Evolutionary conservation across 2,888 invertebrate species (phyloP).

Genomic region (Philereme vetulata): DNA sequence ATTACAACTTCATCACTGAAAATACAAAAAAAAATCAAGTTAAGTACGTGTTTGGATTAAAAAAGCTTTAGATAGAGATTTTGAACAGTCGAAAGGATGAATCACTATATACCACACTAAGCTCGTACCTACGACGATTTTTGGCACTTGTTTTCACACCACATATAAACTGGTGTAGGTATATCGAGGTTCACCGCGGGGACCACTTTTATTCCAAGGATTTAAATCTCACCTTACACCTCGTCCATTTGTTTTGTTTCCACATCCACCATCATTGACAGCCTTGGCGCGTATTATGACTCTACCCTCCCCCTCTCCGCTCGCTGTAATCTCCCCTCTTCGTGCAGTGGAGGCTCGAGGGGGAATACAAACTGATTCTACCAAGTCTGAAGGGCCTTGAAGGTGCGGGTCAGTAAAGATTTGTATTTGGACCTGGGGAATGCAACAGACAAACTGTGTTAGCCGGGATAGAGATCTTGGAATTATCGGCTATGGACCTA

Average conservation of each 20-base stretch:
- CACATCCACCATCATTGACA: slow-evolving; percentile 47
- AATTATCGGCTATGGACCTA: no score
- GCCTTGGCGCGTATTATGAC: slow-evolving; percentile 48
- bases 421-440: slow-evolving; percentile 61
- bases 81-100: no score
- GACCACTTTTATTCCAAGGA: not conserved
- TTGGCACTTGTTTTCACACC: not conserved
- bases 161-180: not conserved
- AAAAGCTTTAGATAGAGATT: slow-evolving; percentile 2
- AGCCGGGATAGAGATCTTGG: no score
- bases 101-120: no score
- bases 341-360: slow-evolving; percentile 57
- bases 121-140: no score
- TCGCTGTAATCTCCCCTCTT: slow-evolving; percentile 49
- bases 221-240: slow-evolving; percentile 39
- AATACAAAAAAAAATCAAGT: not conserved
- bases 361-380: slow-evolving; percentile 53
- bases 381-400: slow-evolving; percentile 42
- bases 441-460: not conserved
- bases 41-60: no score
- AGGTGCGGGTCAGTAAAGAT: slow-evolving; percentile 85
- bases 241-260: slow-evolving; percentile 41
- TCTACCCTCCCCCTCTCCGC: slow-evolving; percentile 42
- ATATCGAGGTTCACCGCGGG: slow-evolving; percentile 5
- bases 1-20: slow-evolving; percentile 86